Base-by-base conservation (phyloP, 2,797 vertebrate genomes). In the Cryptoblepharus egeriae region DNA sequence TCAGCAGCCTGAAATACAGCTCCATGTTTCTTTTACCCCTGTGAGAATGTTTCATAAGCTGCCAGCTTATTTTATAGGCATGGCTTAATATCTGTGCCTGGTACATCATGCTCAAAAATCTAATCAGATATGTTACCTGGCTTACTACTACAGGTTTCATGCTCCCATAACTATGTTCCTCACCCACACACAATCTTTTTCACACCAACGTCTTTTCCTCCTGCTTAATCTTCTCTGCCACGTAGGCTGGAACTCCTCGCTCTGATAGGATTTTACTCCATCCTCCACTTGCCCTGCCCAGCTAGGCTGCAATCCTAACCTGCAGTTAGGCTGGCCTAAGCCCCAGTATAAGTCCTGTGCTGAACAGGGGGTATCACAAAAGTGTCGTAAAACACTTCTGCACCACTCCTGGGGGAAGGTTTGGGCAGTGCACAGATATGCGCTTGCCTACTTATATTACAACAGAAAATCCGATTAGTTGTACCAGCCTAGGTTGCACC, bases 31-130 rank as follows among this genome's bases (percentile, higher is more conserved):
- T 68, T 72, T 9, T 65, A 76, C 0, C 30, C 55, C 0, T 18
- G 39, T 39, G 18, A 24, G 82, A 35, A 55, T 77, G 5, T 88
- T 86, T 5, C 45, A 75, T 65, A 69, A 39, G 39, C 32, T 16
- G 42, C 13, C 52, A 35, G 28, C 11, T 80, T 70, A 39, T 0
- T 0, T 3, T 52, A 68, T 76, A 0, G 26, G 5, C 22, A 55
- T 55, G 70, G 49, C 77, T 68, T 77, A 69, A 63, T 64, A 32
- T 64, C 71, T 22, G 13, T 22, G 32, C 49, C 39, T 39, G 11
- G 28, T 30, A 18, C 65, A 35, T 28, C 0, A 0, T 18, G 22
- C 28, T 80, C 65, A 55, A 71, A 45, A 8, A 64, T 26, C n/a
- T 39, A 57, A 18, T 72, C 26, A 57, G 32, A 73, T 37, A 42